A percentile compares a stretch with the other conserved stretches of the same genome.
These are phyloP conservation scores for Antennarius maculatus DNA, from an alignment of 2,797 vertebrate genomes.

Conservation along the genomic window DNA sequence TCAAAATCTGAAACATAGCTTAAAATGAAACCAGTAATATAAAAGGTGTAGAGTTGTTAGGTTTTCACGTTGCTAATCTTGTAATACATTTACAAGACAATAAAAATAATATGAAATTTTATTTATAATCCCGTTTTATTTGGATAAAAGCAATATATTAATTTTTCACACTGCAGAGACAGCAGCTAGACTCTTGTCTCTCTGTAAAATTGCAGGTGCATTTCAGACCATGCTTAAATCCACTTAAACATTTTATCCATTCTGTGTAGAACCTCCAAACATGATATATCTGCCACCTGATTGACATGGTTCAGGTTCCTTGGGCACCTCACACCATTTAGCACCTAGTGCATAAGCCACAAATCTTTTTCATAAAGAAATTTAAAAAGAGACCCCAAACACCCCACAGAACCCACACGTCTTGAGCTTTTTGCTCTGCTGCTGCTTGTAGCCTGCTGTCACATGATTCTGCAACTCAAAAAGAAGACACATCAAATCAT, in stretches of 20 bases:
- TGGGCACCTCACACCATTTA: slow-evolving; percentile 28
- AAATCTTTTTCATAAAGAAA: slow-evolving; percentile 42
- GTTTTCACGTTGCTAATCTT: background rate
- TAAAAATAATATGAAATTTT: background rate
- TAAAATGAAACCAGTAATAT: background rate
- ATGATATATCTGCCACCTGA: slow-evolving; percentile 13
- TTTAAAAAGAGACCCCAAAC: slow-evolving; percentile 49
- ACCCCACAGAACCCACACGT: slow-evolving; percentile 53
- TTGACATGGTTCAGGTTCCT: slow-evolving; percentile 11
- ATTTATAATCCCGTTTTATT: slow-evolving; percentile 10
- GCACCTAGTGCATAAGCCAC: slow-evolving; percentile 32
- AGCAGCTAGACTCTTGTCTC: slow-evolving; percentile 8
- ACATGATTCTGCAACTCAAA: slow-evolving; percentile 58
- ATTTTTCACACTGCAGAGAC: slow-evolving; percentile 35
- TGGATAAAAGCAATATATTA: slow-evolving; percentile 18
- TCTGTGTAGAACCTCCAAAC: slow-evolving; percentile 17
- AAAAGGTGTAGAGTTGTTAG: background rate
- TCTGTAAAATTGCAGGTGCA: slow-evolving; percentile 12
- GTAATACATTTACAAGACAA: slow-evolving; percentile 1
- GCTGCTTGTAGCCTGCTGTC: slow-evolving; percentile 25
- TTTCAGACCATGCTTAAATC: slow-evolving; percentile 20
- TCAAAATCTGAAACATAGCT: slow-evolving; percentile 14
- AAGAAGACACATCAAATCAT: slow-evolving; percentile 67
- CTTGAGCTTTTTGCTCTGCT: slow-evolving; percentile 45
- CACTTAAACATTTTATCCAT: slow-evolving; percentile 17